Base-by-base conservation (phyloP, 2,113 vertebrate genomes). In the Myxocyprinus asiaticus region DNA sequence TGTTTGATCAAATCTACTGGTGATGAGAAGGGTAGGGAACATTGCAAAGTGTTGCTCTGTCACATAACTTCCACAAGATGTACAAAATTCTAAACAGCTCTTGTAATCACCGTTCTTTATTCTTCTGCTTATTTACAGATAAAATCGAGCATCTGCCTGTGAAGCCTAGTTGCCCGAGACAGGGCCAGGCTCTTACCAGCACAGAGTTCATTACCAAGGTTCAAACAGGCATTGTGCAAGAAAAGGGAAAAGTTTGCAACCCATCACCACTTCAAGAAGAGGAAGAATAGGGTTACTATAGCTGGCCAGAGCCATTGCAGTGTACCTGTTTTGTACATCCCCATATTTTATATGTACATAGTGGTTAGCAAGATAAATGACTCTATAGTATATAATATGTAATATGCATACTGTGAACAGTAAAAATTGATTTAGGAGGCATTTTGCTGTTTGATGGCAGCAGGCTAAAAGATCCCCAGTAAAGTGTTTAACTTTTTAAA, bases 131-230 rank as follows among this genome's bases (percentile, higher is more conserved):
- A 17, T 76, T 43, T 45, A 9, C 55, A 93, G 92, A 92, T 7
- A 89, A 87, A 47, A 69, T 87, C 64, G 85, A 91, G 48, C 79
- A 85, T 72, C 82, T 81, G 7, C 59, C 53, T 45, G 64, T 84
- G 22, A 90, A 85, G 77, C 9, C 4, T 5, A 76, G 7, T 10
- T 90, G 90, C 33, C 86, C 89, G 9, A 90, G 86, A 80, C 85
- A 88, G 65, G 92, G 88, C 42, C 87, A 83, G 45, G 92, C 92
- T 0, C 86, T 93, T 72, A 88, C 89, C 69, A 93, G 93, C 76
- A 91, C 85, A 9, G 92, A 94, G 88, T 93, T 93, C 68, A 86
- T 93, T 65, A 69, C 85, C 48, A 94, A 91, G 82, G 88, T 84
- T 56, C 92, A 90, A 77, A 81, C 83, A 5, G 45, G 43, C 6